Evolutionary conservation across 2,888 invertebrate species (phyloP), one percentile per base, ranked within the genome.

Genomic region (Drosophila flavopinicola): DNA sequence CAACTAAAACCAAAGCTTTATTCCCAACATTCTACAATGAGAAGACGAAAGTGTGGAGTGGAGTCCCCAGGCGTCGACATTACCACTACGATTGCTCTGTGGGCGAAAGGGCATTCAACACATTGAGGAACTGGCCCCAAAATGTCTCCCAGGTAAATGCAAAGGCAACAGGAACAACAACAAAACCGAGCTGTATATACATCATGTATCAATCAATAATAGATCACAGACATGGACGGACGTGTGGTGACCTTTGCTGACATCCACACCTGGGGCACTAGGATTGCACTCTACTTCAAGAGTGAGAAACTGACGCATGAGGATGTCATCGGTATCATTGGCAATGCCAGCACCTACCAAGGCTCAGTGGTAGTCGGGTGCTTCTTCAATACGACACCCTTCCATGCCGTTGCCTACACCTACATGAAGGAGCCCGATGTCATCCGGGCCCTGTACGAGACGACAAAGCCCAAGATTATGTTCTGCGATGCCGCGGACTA

Each of bases 381-480:
- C 30, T 65, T 75, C 11, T 82, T 80, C 32, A 42, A 80, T 11
- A 41, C 82, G 20, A 80, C 75, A 4, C 78, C 78, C 11, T 78
- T 78, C 51, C 82, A 82, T 27, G 78, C 78, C 0, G 64, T 78
- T 4, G 69, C 65, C 35, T 44, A 54, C 25, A 78, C 73, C 20
- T 69, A 72, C n/a, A 49, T 66, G 11, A 45, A 63, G 6, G 78
- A 78, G 4, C 61, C 78, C 0, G 57, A 52, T 6, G 52, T 73
- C 1, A 38, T 78, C 5, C 63, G 33, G 74, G 75, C 47, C 13
- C 52, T 83, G 0, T 85, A 58, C 30, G 47, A 20, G 3, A 48
- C 57, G 4, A 82, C 85, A 9, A 79, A 75, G 48, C 88, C 88
- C 6, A 80, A 75, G 49, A 52, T 88, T 9, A 70, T 88, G 48